These are phyloP conservation scores for Apodemia mormo DNA, from an alignment of 2,888 invertebrate species.

Conservation along the genomic window DNA sequence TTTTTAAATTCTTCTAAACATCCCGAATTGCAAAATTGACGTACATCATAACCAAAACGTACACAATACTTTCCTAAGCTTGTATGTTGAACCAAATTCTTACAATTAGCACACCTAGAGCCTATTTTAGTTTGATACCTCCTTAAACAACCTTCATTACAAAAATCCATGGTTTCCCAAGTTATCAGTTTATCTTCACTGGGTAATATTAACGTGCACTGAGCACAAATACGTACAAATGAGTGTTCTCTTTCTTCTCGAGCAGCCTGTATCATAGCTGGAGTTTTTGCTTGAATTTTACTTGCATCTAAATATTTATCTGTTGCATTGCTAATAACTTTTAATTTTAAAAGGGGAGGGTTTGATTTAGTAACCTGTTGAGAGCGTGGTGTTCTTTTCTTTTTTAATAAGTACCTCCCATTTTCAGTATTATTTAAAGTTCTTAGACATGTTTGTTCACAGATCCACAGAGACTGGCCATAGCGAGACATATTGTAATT, in stretches of 20 bases:
- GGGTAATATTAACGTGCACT: conserved; percentile 76
- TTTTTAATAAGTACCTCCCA: conserved; percentile 62
- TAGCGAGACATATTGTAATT: conserved; percentile 74
- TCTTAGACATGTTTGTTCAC: conserved; percentile 82
- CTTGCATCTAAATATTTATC: conserved; percentile 77
- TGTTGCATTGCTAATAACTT: conserved; percentile 77
- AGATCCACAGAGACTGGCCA: conserved; percentile 74
- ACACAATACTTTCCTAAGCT: conserved; percentile 96
- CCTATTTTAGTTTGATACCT: conserved; percentile 88
- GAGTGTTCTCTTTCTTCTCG: conserved; percentile 81
- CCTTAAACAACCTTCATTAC: conserved; percentile 92
- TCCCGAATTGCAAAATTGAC: conserved; percentile 93
- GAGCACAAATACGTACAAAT: conserved; percentile 79
- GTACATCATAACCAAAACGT: conserved; percentile 94
- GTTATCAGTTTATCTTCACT: conserved; percentile 85
- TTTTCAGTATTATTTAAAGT: conserved; percentile 64
- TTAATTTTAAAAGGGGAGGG: conserved; percentile 67
- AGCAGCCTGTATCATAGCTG: conserved; percentile 81
- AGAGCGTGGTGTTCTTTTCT: conserved; percentile 45
- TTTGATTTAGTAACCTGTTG: conserved; percentile 36
- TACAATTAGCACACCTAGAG: conserved; percentile 91
- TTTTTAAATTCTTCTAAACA: conserved; percentile 95
- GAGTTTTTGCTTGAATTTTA: conserved; percentile 82
- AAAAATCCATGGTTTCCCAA: conserved; percentile 98
- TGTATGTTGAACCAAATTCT: conserved; percentile 86